Evolutionary conservation across 2,888 invertebrate species (phyloP).

Genomic region (Plagodis pulveraria): DNA sequence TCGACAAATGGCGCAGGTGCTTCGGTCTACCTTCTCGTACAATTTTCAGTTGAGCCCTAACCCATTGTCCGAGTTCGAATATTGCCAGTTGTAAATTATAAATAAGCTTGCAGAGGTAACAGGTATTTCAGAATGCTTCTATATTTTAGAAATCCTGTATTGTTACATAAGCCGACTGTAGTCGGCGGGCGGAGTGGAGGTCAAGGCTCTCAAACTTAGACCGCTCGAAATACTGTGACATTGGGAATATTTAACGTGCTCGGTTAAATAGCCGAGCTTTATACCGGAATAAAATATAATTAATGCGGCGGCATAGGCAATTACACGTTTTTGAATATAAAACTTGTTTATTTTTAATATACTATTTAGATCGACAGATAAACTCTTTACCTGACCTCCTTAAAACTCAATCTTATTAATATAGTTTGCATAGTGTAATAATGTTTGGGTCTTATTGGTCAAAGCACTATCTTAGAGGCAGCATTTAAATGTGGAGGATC

Average conservation of each 20-base stretch:
- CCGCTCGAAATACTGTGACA: slow-evolving; percentile 36
- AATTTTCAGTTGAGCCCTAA: slow-evolving; percentile 23
- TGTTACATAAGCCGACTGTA: slow-evolving; percentile 30
- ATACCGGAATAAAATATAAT: slow-evolving; percentile 27
- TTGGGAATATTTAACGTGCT: slow-evolving; percentile 32
- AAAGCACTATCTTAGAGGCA: too few relatives aligned
- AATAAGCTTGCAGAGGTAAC: slow-evolving; percentile 35
- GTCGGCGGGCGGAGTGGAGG: slow-evolving; percentile 33
- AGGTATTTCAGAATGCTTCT: slow-evolving; percentile 36
- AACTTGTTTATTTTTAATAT: too few relatives aligned
- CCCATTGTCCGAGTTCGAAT: slow-evolving; percentile 28
- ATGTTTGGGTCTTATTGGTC: too few relatives aligned
- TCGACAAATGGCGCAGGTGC: slow-evolving; percentile 15
- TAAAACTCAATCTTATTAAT: too few relatives aligned
- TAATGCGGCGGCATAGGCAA: slow-evolving; percentile 7
- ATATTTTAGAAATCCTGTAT: slow-evolving; percentile 36
- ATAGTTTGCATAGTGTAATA: too few relatives aligned
- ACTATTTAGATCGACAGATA: too few relatives aligned
- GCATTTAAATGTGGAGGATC: too few relatives aligned
- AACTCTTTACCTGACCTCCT: too few relatives aligned
- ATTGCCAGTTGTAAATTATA: slow-evolving; percentile 31
- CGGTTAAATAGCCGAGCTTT: slow-evolving; percentile 16
- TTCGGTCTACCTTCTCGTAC: slow-evolving; percentile 10
- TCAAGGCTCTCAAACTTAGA: slow-evolving; percentile 37
- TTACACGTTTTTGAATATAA: slow-evolving; percentile 7